Conservation (phyloP, 1,140 invertebrate species). For the Mya arenaria region DNA sequence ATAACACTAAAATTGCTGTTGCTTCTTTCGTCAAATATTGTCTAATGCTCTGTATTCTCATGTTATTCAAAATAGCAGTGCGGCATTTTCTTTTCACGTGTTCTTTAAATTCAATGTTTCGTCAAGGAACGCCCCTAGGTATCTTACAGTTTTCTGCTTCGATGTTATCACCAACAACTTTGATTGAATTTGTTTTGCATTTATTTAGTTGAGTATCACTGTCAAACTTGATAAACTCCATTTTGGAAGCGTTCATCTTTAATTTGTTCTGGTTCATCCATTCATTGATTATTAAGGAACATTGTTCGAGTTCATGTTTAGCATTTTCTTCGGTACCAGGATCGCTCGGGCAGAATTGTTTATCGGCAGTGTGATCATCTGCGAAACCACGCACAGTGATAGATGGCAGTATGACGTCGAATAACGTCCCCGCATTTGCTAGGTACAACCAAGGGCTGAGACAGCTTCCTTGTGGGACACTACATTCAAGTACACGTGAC, state of each 20-base stretch:
- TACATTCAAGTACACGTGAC: too few species aligned
- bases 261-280: constrained; percentile 1
- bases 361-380: constrained; percentile 1
- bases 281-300: neutral
- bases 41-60: constrained; percentile 38
- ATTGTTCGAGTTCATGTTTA: neutral
- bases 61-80: constrained; percentile 20
- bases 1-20: constrained; percentile 16
- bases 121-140: neutral
- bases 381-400: constrained; percentile 20
- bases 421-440: constrained; percentile 1
- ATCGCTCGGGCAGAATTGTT: neutral
- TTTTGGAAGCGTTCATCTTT: too few species aligned
- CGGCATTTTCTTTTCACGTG: too few species aligned
- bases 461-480: too few species aligned
- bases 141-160: neutral
- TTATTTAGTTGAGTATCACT: neutral
- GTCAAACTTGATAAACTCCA: constrained; percentile 10
- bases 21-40: too few species aligned
- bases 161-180: constrained; percentile 2
- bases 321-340: neutral
- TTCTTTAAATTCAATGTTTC: constrained; percentile 41
- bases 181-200: neutral
- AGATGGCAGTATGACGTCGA: neutral
- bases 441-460: too few species aligned